Base-by-base conservation (phyloP, 2,888 invertebrate genomes). In the Sicus ferrugineus region DNA sequence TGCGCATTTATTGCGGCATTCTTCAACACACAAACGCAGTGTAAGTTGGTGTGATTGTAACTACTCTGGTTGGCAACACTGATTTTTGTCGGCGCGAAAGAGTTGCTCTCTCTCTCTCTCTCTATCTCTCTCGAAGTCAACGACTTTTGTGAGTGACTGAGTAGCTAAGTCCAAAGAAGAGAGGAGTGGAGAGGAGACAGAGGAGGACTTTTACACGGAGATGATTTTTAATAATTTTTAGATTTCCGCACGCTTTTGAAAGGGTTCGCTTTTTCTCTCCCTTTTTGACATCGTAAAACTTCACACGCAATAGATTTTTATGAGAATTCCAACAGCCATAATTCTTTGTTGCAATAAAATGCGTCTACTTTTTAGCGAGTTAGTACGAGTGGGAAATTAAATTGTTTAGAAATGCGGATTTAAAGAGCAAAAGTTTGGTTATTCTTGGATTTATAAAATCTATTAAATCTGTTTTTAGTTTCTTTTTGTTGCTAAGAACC, bases 251-350 rank as follows among this genome's bases (percentile, higher is more conserved):
- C 68, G 59, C 2, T 46, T n/a, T 14, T n/a, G 3, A n/a, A 34
- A 38, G 6, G 16, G n/a, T 48, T 30, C 56, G 38, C 6, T 26
- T 50, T 58, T 67, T 62, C 28, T 61, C 59, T 31, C 31, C 67
- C 69, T 72, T 73, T 70, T 72, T 68, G 68, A 50, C 42, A 67
- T 62, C 23, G 48, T 48, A 63, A 66, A 75, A 76, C 62, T 81
- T 80, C 80, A 78, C 81, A 81, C 80, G 77, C 80, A 77, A 81
- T 80, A 78, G 77, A 80, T 77, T 80, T 81, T 81, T 79, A 80
- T 81, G 78, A 65, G 64, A 28, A 30, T 48, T 61, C 42, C 42
- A 38, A 34, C 59, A 59, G 34, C 59, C 2, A 42, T 42, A 11
- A 38, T 61, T 23, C 26, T 38, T 23, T 59, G 11, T 21, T 23